Evolutionary conservation across 2,113 vertebrate genomes (phyloP), one percentile per base, ranked within the genome.

Genomic region (Oncorhynchus kisutch): DNA sequence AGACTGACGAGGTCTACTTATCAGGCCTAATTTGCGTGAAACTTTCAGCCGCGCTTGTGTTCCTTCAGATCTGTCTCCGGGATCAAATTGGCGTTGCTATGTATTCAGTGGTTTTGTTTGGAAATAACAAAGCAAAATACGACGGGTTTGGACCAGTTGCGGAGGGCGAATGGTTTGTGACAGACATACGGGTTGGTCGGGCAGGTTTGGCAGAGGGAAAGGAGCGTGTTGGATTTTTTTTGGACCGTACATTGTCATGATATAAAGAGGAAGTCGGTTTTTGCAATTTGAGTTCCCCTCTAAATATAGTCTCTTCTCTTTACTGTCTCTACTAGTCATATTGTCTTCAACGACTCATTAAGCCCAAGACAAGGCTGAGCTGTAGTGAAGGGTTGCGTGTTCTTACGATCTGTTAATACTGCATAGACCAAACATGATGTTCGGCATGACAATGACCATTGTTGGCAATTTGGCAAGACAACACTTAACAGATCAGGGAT

Each of bases 1-100:
- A 82, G 89, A 89, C 89, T 81, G 85, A 88, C 81, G 81, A 80
- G 82, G 89, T 83, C 82, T 66, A 54, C 88, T 88, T 87, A 88
- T 91, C 89, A 87, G 85, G 77, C 71, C 85, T 89, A 84, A 88
- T 90, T 92, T 85, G 88, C 87, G 86, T 77, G 75, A 87, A 86
- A 1, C 85, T 82, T 83, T 83, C 29, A 62, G 65, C 68, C 70
- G 72, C 73, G 13, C 84, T 89, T 80, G 81, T 77, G 70, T 85
- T 88, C 71, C 86, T 81, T 84, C 79, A 82, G 73, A 87, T 85
- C 79, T 85, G 86, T 85, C 84, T 87, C 39, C 54, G 69, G 82
- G 78, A 85, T 75, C 79, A 69, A 73, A 2, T 76, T 81, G 85
- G 84, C 80, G 84, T 90, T 88, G 88, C 90, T 82, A 88, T 89